phyloP scores from a whole-genome alignment of 2,888 invertebrate genomes.

The Ethmia dodecea region DNA sequence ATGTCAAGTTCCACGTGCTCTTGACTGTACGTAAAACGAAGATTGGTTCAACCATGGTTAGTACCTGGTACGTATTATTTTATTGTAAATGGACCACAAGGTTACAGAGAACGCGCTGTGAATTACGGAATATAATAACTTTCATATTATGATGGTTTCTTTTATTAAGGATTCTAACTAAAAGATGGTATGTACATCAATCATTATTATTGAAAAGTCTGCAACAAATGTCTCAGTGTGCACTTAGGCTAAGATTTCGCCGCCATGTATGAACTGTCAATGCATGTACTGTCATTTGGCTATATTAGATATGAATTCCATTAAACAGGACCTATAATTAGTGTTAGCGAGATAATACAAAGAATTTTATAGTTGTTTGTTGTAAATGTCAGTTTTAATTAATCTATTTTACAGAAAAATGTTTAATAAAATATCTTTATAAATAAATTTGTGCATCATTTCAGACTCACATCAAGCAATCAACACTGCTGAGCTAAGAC shows the following conservation, averaged over 20 bases:
- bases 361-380: conserved; percentile 77
- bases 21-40: no score
- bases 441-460: conserved; percentile 38
- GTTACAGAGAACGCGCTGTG: no score
- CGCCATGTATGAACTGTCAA: conserved; percentile 26
- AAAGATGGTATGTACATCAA: not conserved
- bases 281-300: conserved; percentile 28
- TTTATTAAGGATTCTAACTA: not conserved
- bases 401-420: conserved; percentile 75
- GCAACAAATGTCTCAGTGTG: conserved; percentile 3
- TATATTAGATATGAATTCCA: conserved; percentile 45
- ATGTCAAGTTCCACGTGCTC: no score
- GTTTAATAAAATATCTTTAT: conserved; percentile 77
- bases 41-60: no score
- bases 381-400: conserved; percentile 76
- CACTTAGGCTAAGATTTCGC: conserved; percentile 7
- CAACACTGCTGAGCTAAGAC: not conserved
- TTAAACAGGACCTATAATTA: conserved; percentile 64
- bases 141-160: not conserved
- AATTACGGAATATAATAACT: no score
- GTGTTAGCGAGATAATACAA: conserved; percentile 62
- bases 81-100: no score
- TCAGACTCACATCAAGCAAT: conserved; percentile 1
- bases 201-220: no score
- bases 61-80: no score